Evolutionary conservation across 2,797 vertebrate genomes (phyloP), one percentile per base, ranked within the genome.

Genomic region (Synanceia verrucosa): DNA sequence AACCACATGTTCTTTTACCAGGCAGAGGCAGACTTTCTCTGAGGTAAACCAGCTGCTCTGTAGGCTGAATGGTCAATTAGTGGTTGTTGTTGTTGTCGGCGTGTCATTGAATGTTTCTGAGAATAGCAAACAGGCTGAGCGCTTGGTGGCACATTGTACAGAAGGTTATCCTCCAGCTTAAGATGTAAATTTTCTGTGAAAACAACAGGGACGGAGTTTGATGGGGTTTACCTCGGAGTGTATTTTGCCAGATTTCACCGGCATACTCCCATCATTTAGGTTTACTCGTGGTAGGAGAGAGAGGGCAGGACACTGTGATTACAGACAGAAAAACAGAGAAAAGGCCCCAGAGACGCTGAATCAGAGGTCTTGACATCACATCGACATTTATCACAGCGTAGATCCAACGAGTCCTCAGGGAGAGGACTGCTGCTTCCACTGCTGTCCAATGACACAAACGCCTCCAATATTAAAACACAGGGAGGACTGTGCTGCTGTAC

Each of bases 1-100:
- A 64, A 78, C 78, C 82, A 79, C 83, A 79, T 82, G 73, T 82
- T 82, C 77, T 75, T 60, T 53, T 71, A 83, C 73, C 57, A 76
- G 65, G 69, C 56, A 44, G 43, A 64, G 47, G 24, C 41, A 34
- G 62, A 65, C 75, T 78, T 75, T 77, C 43, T 73, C 66, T 73
- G 79, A 75, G 78, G 70, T 79, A 60, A 87, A 72, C 46, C 78
- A 75, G 80, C 81, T 73, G 79, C 72, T 82, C 73, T 66, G 31
- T 11, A 74, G 70, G 57, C 65, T 59, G 18, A 82, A 70, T 57
- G 69, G 19, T 78, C 68, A 82, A 63, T 83, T 83, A 70, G 83
- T 82, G 81, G 81, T 79, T 70, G 52, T 67, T 85, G 65, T 67
- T 82, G 70, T 76, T 80, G 74, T 78, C 75, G 28, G 71, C 9